These are phyloP conservation scores for Gambusia affinis DNA, from an alignment of 2,113 vertebrate species.

Conservation along the genomic window DNA sequence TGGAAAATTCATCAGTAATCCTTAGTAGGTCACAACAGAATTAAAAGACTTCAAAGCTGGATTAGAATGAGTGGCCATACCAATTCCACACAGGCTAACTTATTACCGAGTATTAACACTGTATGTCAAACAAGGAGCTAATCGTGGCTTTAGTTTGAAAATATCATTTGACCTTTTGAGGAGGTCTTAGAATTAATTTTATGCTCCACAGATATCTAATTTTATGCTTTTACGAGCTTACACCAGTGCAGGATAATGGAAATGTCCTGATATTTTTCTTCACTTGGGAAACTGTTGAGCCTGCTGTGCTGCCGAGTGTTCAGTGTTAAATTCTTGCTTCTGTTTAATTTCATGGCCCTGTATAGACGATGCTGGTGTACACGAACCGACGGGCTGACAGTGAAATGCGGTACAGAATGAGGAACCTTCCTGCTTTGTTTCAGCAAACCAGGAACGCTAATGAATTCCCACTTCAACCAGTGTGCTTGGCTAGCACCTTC, in stretches of 20 bases:
- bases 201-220: conserved; percentile 77
- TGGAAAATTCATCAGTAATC: conserved; percentile 65
- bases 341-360: conserved; percentile 40
- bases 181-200: conserved; percentile 77
- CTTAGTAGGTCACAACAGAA: conserved; percentile 68
- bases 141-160: conserved; percentile 74
- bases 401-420: conserved; percentile 23
- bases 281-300: conserved; percentile 48
- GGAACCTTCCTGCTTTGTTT: conserved; percentile 31
- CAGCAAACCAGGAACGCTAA: conserved; percentile 52
- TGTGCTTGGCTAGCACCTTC: conserved; percentile 60
- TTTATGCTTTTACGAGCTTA: conserved; percentile 77
- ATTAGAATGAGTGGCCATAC: conserved; percentile 72
- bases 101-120: conserved; percentile 68
- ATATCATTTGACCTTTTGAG: conserved; percentile 77
- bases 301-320: conserved; percentile 34
- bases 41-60: conserved; percentile 74
- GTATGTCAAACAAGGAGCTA: conserved; percentile 75
- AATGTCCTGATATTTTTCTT: conserved; percentile 63
- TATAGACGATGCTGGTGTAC: conserved; percentile 19
- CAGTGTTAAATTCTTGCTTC: conserved; percentile 34
- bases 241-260: conserved; percentile 72
- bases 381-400: conserved; percentile 23
- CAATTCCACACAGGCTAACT: conserved; percentile 74
- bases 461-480: conserved; percentile 56